Conservation (phyloP, 2,888 invertebrate species). For the Gymnoscelis rufifasciata region DNA sequence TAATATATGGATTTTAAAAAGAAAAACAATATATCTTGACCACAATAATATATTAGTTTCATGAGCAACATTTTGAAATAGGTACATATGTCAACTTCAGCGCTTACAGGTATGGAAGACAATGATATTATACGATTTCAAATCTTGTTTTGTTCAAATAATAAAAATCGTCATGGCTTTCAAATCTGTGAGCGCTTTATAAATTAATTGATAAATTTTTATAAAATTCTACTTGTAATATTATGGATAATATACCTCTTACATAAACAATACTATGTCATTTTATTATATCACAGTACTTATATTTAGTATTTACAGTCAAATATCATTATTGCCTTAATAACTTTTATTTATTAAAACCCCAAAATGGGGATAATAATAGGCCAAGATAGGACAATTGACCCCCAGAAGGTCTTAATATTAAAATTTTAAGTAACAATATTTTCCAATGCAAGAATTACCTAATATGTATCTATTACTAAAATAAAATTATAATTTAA, state of each 20-base stretch:
- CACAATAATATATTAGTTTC: constrained; percentile 25
- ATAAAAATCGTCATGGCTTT: background rate
- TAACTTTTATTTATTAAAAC: background rate
- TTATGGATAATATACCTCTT: constrained; percentile 32
- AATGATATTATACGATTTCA: constrained; percentile 1
- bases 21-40: background rate
- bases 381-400: background rate
- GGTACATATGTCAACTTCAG: constrained; percentile 10
- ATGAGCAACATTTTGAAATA: constrained; percentile 32
- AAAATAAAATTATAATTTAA: too few species aligned
- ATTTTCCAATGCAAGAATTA: too few species aligned
- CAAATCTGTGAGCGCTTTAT: constrained; percentile 19
- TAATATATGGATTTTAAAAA: background rate
- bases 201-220: constrained; percentile 20
- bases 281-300: constrained; percentile 49
- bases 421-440: too few species aligned
- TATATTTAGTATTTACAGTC: constrained; percentile 40
- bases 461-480: too few species aligned
- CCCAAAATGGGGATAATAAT: background rate
- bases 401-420: background rate
- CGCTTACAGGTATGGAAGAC: constrained; percentile 11
- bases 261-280: constrained; percentile 39
- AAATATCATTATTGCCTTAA: constrained; percentile 27
- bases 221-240: constrained; percentile 29
- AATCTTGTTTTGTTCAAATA: background rate